Conservation (phyloP, 2,113 vertebrate species). For the Xyrauchen texanus region DNA sequence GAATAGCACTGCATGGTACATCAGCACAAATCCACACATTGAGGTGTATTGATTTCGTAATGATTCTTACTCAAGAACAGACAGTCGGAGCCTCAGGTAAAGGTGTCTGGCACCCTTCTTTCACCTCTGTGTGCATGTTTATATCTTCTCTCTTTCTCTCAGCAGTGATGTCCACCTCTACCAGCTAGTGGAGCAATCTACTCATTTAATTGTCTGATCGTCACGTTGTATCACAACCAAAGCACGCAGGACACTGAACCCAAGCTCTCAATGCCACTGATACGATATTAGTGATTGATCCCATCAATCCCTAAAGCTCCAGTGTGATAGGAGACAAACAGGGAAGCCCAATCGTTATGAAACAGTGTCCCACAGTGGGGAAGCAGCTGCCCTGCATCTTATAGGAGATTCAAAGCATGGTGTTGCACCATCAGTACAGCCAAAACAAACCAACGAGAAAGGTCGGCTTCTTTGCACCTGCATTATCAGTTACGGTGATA, state of each 20-base stretch:
- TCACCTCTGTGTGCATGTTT: not conserved
- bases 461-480: too few species aligned
- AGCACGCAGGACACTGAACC: not conserved
- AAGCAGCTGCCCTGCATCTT: not conserved
- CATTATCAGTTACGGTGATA: too few species aligned
- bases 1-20: too few species aligned
- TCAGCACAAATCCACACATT: too few species aligned
- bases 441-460: too few species aligned
- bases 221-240: constrained; percentile 49
- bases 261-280: constrained; percentile 2
- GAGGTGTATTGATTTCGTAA: too few species aligned
- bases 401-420: too few species aligned
- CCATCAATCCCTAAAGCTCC: not conserved
- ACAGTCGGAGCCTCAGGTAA: too few species aligned
- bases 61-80: too few species aligned
- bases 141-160: not conserved
- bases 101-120: not conserved
- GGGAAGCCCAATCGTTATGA: not conserved
- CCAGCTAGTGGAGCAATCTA: constrained; percentile 44
- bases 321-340: too few species aligned
- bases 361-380: constrained; percentile 43
- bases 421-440: too few species aligned
- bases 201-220: constrained; percentile 59
- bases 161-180: constrained; percentile 52
- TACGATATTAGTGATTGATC: constrained; percentile 37